Percentiles rank a stretch among this genome's conserved stretches.
phyloP scores from a whole-genome alignment of 2,888 invertebrate genomes.

The Cyaniris semiargus region DNA sequence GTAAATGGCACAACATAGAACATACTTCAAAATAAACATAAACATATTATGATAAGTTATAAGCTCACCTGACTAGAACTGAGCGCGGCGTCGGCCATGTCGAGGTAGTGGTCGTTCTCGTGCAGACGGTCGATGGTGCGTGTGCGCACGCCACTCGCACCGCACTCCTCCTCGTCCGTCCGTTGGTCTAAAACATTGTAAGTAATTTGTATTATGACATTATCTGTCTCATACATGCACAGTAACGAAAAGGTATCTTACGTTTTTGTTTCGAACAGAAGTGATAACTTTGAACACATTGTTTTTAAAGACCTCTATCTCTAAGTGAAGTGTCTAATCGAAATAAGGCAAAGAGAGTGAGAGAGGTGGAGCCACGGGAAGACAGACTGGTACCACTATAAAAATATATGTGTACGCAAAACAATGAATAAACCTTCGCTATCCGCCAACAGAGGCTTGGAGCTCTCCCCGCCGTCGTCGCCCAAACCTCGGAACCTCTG shows the following conservation, averaged over 20 bases:
- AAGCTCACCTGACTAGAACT: conserved; percentile 49
- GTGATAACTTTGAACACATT: too few species aligned
- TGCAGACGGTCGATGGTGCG: conserved; percentile 68
- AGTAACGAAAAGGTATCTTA: too few species aligned
- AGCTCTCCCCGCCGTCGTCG: conserved; percentile 68
- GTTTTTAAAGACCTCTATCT: too few species aligned
- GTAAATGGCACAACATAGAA: too few species aligned
- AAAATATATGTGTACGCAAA: too few species aligned
- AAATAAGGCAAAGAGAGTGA: too few species aligned
- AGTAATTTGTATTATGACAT: not conserved
- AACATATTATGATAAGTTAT: too few species aligned
- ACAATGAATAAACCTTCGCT: conserved; percentile 59
- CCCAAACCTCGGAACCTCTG: conserved; percentile 58
- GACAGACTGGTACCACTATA: too few species aligned
- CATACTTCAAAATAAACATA: too few species aligned
- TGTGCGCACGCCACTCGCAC: conserved; percentile 47
- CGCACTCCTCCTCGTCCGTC: conserved; percentile 70
- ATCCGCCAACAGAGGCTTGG: conserved; percentile 69
- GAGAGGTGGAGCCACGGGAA: too few species aligned
- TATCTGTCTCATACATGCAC: not conserved
- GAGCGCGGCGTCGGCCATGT: conserved; percentile 58
- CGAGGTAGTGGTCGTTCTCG: conserved; percentile 60
- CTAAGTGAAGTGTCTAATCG: too few species aligned
- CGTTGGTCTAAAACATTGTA: conserved; percentile 55
- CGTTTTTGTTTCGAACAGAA: too few species aligned